These are phyloP conservation scores for Nothoprocta perdicaria DNA, from an alignment of 2,113 vertebrate species.

Conservation along the genomic window DNA sequence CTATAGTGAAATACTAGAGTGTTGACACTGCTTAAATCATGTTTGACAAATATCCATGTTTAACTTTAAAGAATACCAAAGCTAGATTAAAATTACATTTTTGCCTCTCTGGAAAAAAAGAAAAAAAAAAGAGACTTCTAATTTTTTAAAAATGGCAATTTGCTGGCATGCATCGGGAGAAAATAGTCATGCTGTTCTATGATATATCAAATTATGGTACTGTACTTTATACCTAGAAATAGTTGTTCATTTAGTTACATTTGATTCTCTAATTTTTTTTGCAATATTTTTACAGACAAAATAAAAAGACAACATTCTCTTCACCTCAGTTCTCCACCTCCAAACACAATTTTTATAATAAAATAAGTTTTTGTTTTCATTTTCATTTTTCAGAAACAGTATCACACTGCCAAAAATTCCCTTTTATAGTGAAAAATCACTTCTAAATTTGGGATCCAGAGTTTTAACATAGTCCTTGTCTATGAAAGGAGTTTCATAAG, in stretches of 20 bases:
- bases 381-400: not conserved
- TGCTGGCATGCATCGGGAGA: not conserved
- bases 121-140: not conserved
- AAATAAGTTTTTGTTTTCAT: not conserved
- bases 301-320: not conserved
- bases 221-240: fast-evolving
- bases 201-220: not conserved
- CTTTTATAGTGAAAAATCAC: not conserved
- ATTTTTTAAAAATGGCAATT: not conserved
- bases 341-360: not conserved
- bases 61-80: not conserved
- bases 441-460: not conserved
- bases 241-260: not conserved
- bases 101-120: not conserved
- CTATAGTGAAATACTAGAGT: not conserved
- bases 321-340: not conserved
- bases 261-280: not conserved
- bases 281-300: not conserved
- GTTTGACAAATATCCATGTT: not conserved
- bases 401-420: not conserved
- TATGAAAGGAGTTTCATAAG: not conserved
- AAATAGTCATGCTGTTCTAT: not conserved
- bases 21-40: too few species aligned
- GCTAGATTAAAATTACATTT: not conserved
- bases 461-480: not conserved